Evolutionary conservation across 2,113 vertebrate species (phyloP).

Genomic region (Scomber colias): DNA sequence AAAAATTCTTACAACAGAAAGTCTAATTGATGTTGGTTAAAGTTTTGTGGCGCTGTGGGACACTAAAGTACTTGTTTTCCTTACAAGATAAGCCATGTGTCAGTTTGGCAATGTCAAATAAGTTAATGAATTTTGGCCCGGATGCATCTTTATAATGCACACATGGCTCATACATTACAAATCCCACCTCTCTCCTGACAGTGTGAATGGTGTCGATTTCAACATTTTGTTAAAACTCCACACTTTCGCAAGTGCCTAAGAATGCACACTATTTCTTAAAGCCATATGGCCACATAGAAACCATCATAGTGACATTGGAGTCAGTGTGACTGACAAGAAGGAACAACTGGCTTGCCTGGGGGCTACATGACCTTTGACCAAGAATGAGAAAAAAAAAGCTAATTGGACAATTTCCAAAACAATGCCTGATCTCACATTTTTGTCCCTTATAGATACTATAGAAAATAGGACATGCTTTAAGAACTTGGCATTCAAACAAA

Average conservation of each 20-base stretch:
- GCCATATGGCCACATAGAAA: constrained; percentile 36
- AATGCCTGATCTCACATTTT: background rate
- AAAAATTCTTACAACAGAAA: background rate
- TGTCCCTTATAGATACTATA: background rate
- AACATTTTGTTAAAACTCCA: constrained; percentile 63
- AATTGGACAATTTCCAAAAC: constrained; percentile 20
- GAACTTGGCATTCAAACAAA: background rate
- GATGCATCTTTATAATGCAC: constrained; percentile 34
- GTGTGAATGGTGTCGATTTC: constrained; percentile 59
- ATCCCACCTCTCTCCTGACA: constrained; percentile 19
- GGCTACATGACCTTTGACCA: constrained; percentile 47
- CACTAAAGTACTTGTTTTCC: constrained; percentile 18
- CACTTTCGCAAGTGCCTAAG: constrained; percentile 30
- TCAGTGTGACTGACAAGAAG: constrained; percentile 67
- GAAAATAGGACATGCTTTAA: background rate
- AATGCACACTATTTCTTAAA: constrained; percentile 66
- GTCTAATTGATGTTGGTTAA: background rate
- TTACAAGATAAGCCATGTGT: constrained; percentile 27
- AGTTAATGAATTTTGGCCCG: constrained; percentile 13
- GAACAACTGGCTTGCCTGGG: constrained; percentile 67
- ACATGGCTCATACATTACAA: constrained; percentile 35
- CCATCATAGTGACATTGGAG: constrained; percentile 61
- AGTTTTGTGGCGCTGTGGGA: background rate
- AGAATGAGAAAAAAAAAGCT: background rate
- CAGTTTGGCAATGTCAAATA: constrained; percentile 30